Evolutionary conservation across 2,113 vertebrate species (phyloP), one percentile per base, ranked within the genome.

Genomic region (Ophthalmolycus amberensis): DNA sequence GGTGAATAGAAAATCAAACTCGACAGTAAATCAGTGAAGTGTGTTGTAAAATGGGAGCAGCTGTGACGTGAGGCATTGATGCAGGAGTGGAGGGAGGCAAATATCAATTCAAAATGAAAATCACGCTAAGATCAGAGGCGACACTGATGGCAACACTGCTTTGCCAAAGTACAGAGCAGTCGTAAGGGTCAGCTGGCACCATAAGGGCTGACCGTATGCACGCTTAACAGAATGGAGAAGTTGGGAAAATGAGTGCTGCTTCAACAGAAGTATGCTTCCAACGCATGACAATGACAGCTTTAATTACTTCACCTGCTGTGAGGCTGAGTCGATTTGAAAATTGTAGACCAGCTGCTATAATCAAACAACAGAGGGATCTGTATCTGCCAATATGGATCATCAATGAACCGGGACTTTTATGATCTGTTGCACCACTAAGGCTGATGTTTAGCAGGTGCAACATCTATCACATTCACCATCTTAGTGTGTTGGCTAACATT

Each of bases 1-100:
- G 50, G 40, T 25, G 60, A 88, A 77, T 75, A 77, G 77, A 74
- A 87, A 83, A 87, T 77, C 18, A 18, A 73, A 76, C 74, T 77
- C 9, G 3, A 76, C 68, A 6, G 76, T 71, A 60, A 80, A 59
- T 84, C 62, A 74, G 56, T 68, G 56, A 73, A 69, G 66, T 81
- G 56, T 67, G 75, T 68, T 20, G 50, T 54, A 56, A 84, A 46
- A 42, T 2, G 9, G 44, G 64, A 88, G 78, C 87, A 86, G 84
- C 80, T 91, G 86, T 64, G 73, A 62, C 22, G 27, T 4, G 52
- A 48, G 37, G 50, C n/a, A 7, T 56, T 10, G 0, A 42, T 78
- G 71, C 64, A 71, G 38, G 44, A 83, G 82, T 42, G 50, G 14
- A 56, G 58, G 3, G 40, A 69, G 60, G 42, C 15, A 80, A 70